phyloP scores from a whole-genome alignment of 2,888 invertebrate species.

The Cecidostiba fungosa region DNA sequence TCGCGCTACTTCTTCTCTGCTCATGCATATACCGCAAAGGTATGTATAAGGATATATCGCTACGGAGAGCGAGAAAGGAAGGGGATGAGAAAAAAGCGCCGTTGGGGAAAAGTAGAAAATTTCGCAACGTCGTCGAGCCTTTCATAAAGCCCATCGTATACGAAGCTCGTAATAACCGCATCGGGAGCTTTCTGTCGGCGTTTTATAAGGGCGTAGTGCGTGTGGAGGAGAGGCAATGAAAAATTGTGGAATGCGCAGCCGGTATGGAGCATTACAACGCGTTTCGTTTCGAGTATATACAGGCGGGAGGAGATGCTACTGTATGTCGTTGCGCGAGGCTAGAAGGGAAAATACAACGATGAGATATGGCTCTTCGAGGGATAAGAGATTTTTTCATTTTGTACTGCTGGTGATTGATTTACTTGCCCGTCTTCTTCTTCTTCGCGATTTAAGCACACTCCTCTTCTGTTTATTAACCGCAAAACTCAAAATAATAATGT shows the following conservation, averaged over 20 bases:
- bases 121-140: background rate
- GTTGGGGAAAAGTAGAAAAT: background rate
- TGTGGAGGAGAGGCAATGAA: background rate
- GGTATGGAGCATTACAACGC: background rate
- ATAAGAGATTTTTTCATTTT: conserved; percentile 1
- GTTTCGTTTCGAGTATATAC: background rate
- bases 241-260: background rate
- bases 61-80: background rate
- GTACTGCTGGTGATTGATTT: background rate
- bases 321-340: background rate
- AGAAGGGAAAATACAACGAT: background rate
- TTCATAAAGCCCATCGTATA: background rate
- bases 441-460: no score
- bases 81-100: background rate
- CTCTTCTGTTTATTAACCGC: no score
- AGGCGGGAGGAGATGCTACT: background rate
- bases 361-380: background rate
- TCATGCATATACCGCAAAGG: background rate
- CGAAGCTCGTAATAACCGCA: conserved; percentile 6
- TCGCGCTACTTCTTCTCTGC: background rate
- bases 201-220: conserved; percentile 23
- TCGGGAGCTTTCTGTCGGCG: background rate
- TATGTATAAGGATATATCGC: background rate
- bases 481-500: no score
- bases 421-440: background rate